Evolutionary conservation across 2,797 vertebrate genomes (phyloP).

Genomic region (Sebastes alutus): DNA sequence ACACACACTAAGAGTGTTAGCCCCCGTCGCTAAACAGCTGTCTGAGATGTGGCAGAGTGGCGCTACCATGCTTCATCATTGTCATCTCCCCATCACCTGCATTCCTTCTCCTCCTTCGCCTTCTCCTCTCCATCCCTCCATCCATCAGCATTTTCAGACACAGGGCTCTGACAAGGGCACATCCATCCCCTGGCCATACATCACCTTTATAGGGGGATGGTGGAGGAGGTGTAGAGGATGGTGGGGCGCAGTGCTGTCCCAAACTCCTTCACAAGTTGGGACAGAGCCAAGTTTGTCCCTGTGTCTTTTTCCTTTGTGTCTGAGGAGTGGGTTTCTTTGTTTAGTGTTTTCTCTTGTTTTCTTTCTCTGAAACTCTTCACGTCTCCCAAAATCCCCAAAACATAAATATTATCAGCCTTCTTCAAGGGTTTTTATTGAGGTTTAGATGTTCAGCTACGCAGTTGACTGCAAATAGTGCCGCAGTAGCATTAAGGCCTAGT

Average conservation of each 20-base stretch:
- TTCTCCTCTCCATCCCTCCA: constrained; percentile 69
- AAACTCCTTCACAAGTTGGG: constrained; percentile 78
- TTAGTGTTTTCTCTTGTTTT: neutral
- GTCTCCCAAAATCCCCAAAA: neutral
- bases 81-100: constrained; percentile 84
- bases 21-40: constrained; percentile 79
- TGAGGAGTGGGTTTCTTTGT: constrained; percentile 40
- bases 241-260: constrained; percentile 49
- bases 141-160: constrained; percentile 81
- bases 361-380: neutral
- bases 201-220: constrained; percentile 72
- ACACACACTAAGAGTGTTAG: constrained; percentile 33
- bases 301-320: constrained; percentile 56
- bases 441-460: neutral
- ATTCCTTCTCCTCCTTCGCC: constrained; percentile 69
- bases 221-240: neutral
- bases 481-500: neutral
- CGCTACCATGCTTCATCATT: constrained; percentile 75
- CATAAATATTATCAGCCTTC: neutral
- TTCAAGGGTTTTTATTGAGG: neutral
- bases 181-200: constrained; percentile 78
- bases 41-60: constrained; percentile 64
- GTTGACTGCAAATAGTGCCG: neutral
- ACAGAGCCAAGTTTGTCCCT: constrained; percentile 66
- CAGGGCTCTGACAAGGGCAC: constrained; percentile 83